Conservation (phyloP, 2,113 vertebrate species). For the Istiophorus platypterus region DNA sequence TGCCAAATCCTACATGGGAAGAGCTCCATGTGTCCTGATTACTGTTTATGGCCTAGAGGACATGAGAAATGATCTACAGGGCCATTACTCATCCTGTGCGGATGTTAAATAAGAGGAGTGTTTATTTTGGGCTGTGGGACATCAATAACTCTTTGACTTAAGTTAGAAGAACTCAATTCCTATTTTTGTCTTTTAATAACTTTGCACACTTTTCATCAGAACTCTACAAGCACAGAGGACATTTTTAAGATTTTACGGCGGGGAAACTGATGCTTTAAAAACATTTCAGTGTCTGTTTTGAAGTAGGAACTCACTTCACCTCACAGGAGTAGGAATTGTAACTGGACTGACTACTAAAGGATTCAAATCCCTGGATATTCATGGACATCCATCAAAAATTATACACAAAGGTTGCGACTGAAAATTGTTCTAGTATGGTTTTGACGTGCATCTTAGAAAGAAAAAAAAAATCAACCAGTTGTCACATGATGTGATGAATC, state of each 20-base stretch:
- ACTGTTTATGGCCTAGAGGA: slow-evolving; percentile 29
- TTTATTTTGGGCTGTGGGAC: slow-evolving; percentile 42
- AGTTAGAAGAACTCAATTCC: slow-evolving; percentile 62
- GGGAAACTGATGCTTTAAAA: slow-evolving; percentile 64
- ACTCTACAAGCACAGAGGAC: slow-evolving; percentile 54
- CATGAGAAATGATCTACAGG: slow-evolving; percentile 13
- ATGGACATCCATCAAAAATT: slow-evolving; percentile 16
- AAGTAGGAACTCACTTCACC: slow-evolving; percentile 70
- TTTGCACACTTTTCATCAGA: slow-evolving; percentile 59
- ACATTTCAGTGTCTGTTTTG: slow-evolving; percentile 74
- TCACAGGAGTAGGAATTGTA: slow-evolving; percentile 70
- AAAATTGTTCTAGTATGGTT: slow-evolving; percentile 12
- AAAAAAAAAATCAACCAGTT: not conserved
- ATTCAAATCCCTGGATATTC: slow-evolving; percentile 40
- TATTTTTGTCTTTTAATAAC: slow-evolving; percentile 77
- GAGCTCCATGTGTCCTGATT: slow-evolving; percentile 30
- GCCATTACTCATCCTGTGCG: slow-evolving; percentile 24
- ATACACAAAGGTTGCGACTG: slow-evolving; percentile 5
- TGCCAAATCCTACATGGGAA: slow-evolving; percentile 22
- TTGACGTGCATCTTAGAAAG: slow-evolving; percentile 3
- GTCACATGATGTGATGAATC: slow-evolving; percentile 19
- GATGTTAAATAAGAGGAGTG: slow-evolving; percentile 1
- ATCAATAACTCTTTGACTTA: slow-evolving; percentile 48
- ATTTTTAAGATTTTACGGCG: slow-evolving; percentile 62
- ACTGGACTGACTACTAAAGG: slow-evolving; percentile 44